phyloP scores from a whole-genome alignment of 2,113 vertebrate species.

The Pantherophis guttatus region DNA sequence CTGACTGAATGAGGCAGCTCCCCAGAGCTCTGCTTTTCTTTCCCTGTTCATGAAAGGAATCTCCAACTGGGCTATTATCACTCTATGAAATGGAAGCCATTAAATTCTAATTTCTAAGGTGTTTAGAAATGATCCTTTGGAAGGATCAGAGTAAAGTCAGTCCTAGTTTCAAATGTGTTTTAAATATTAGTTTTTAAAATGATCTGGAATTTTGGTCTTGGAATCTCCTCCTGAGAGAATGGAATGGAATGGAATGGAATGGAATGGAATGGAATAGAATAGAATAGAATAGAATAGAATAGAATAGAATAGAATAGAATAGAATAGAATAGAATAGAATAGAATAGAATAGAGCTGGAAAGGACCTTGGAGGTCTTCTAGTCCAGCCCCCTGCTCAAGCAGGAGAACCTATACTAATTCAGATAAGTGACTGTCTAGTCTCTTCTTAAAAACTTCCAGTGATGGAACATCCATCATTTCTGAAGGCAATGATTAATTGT shows the following conservation, averaged over 20 bases:
- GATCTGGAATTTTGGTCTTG: neutral
- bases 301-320: too few species aligned
- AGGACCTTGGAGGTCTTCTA: too few species aligned
- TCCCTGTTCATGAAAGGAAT: constrained; percentile 34
- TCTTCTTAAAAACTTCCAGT: too few species aligned
- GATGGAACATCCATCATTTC: too few species aligned
- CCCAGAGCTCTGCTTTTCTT: constrained; percentile 49
- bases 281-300: neutral
- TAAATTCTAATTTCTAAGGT: constrained; percentile 59
- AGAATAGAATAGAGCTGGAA: too few species aligned
- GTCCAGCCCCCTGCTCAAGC: too few species aligned
- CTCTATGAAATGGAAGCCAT: constrained; percentile 51
- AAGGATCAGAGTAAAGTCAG: neutral
- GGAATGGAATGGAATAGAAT: too few species aligned
- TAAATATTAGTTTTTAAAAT: constrained; percentile 46
- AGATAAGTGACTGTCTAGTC: too few species aligned
- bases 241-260: too few species aligned
- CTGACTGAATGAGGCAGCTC: constrained; percentile 48
- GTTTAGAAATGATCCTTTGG: constrained; percentile 25
- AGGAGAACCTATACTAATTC: too few species aligned
- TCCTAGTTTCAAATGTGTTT: constrained; percentile 47
- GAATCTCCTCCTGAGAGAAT: neutral
- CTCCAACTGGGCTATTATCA: constrained; percentile 45
- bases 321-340: too few species aligned
- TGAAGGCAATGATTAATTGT: too few species aligned